phyloP scores from a whole-genome alignment of 2,888 invertebrate genomes.

The Diarsia mendica region DNA sequence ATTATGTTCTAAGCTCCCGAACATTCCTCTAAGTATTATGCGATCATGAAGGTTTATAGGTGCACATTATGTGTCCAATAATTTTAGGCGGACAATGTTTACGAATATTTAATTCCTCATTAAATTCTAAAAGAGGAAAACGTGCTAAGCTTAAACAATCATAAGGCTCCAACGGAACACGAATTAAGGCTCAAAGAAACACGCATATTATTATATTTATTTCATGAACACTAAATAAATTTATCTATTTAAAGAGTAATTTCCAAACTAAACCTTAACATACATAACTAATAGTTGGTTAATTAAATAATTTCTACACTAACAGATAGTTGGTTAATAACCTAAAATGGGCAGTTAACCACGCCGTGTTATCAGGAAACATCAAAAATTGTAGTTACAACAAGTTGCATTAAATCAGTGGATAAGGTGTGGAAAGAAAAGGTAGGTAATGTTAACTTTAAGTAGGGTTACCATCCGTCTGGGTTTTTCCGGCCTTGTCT shows the following conservation, averaged over 20 bases:
- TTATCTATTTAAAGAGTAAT: conserved; percentile 32
- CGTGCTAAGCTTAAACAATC: neutral
- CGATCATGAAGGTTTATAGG: conserved; percentile 31
- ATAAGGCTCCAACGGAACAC: no score
- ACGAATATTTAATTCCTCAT: conserved; percentile 8
- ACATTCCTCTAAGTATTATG: conserved; percentile 53
- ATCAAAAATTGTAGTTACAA: conserved; percentile 65
- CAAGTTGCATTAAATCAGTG: conserved; percentile 64
- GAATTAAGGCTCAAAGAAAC: neutral
- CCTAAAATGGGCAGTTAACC: conserved; percentile 51
- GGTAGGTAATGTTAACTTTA: conserved; percentile 78
- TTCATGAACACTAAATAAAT: neutral
- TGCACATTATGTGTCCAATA: conserved; percentile 16
- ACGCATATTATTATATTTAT: neutral
- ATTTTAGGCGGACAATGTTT: conserved; percentile 24
- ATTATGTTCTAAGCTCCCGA: conserved; percentile 59
- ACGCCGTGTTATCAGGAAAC: conserved; percentile 61
- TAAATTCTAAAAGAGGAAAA: conserved; percentile 1
- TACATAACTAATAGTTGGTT: conserved; percentile 32
- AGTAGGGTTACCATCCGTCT: conserved; percentile 33
- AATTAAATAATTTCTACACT: conserved; percentile 45
- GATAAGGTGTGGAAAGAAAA: conserved; percentile 74
- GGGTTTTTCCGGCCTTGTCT: neutral
- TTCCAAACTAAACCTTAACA: conserved; percentile 18
- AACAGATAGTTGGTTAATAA: conserved; percentile 41